These are phyloP conservation scores for Macrotis lagotis DNA, from an alignment of 2,113 vertebrate species.

Conservation along the genomic window DNA sequence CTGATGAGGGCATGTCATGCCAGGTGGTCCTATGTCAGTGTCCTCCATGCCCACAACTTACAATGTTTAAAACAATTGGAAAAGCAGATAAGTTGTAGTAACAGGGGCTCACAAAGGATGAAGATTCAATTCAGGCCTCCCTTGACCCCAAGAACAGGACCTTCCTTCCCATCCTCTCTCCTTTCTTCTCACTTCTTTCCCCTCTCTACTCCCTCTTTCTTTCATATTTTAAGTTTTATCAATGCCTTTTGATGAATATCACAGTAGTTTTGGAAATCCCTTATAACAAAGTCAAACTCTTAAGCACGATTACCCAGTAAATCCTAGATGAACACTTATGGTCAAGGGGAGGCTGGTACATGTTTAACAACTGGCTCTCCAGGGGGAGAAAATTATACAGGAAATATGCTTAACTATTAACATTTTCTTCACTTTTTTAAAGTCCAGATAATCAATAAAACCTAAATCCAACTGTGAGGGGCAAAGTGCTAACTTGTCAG, in stretches of 20 bases:
- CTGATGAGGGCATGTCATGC: no score
- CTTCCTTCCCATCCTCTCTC: not conserved
- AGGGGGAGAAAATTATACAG: not conserved
- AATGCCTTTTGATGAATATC: not conserved
- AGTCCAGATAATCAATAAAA: not conserved
- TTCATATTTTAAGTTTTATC: not conserved
- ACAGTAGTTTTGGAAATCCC: not conserved
- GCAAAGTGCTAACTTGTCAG: no score
- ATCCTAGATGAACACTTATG: not conserved
- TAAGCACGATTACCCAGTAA: not conserved
- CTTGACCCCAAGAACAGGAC: not conserved
- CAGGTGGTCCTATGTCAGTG: no score
- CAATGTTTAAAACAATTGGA: no score
- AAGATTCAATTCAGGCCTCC: not conserved
- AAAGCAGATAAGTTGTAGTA: not conserved
- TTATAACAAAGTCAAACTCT: not conserved
- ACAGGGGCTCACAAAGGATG: not conserved
- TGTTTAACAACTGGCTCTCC: not conserved
- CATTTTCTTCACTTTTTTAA: not conserved
- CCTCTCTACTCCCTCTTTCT: no score
- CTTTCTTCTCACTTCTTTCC: rapidly evolving
- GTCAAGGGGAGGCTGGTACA: not conserved
- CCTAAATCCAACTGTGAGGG: no score
- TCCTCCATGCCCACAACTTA: no score
- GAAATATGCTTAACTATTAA: not conserved